Base-by-base conservation (phyloP, 2,888 invertebrate species). In the Ceratothoa steindachneri region DNA sequence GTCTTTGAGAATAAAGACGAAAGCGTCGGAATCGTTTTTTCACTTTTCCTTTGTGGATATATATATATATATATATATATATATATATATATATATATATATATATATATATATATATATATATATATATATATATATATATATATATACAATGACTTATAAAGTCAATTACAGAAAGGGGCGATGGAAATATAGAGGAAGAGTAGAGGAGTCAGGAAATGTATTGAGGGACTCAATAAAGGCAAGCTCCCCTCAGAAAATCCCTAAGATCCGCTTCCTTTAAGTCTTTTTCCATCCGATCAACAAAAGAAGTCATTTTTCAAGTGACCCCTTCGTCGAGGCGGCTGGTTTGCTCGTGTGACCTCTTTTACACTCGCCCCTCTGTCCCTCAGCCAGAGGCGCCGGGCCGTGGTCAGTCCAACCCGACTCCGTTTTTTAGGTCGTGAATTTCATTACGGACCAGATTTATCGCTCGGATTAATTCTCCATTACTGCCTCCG, bases 1-100 rank as follows among this genome's bases (percentile, higher is more conserved):
- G n/a, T n/a, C n/a, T n/a, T n/a, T n/a, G n/a, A n/a, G n/a, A n/a
- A n/a, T n/a, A n/a, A n/a, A n/a, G n/a, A n/a, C n/a, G n/a, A n/a
- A n/a, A n/a, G n/a, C n/a, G n/a, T n/a, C n/a, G n/a, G n/a, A n/a
- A n/a, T n/a, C n/a, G n/a, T n/a, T n/a, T n/a, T n/a, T n/a, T n/a
- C n/a, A n/a, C n/a, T n/a, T n/a, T n/a, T n/a, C n/a, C n/a, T n/a
- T n/a, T n/a, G n/a, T n/a, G n/a, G n/a, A n/a, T n/a, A n/a, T n/a
- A n/a, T n/a, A n/a, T n/a, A n/a, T n/a, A n/a, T n/a, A n/a, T n/a
- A n/a, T n/a, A n/a, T n/a, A n/a, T n/a, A n/a, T n/a, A n/a, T n/a
- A n/a, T n/a, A n/a, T n/a, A n/a, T n/a, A n/a, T n/a, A n/a, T n/a
- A 9, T 41, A 41, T 68, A 68, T 68, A 68, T 68, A 68, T 68